A percentile compares a stretch with the other conserved stretches of the same genome.
Evolutionary conservation across 2,888 invertebrate genomes (phyloP).

Genomic region (Blera fallax): DNA sequence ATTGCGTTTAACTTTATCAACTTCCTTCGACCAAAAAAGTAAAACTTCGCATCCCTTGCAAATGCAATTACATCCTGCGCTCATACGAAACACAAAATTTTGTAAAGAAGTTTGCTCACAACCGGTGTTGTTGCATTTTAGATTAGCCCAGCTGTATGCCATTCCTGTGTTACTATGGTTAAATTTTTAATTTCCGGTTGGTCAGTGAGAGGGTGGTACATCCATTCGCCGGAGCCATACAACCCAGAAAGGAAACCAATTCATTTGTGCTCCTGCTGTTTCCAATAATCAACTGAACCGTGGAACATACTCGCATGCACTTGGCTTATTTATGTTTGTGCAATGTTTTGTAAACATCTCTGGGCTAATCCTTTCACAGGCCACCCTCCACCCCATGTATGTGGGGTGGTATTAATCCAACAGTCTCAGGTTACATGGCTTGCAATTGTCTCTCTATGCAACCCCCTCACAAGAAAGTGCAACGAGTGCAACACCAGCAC

Average conservation of each 20-base stretch:
- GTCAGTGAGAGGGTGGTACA: slow-evolving; percentile 28
- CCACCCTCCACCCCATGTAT: not conserved
- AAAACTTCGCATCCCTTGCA: slow-evolving; percentile 15
- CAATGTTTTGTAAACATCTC: slow-evolving; percentile 72
- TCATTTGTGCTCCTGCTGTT: slow-evolving; percentile 65
- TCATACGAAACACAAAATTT: slow-evolving; percentile 30
- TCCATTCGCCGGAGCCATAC: not conserved
- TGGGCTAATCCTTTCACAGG: slow-evolving; percentile 59
- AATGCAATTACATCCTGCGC: slow-evolving; percentile 52
- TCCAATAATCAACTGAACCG: slow-evolving; percentile 68
- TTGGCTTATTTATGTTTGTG: slow-evolving; percentile 67
- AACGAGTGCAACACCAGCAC: slow-evolving; percentile 16
- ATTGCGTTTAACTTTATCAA: slow-evolving; percentile 55
- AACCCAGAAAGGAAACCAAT: slow-evolving; percentile 35
- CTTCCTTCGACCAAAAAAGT: slow-evolving; percentile 48
- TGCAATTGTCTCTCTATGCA: slow-evolving; percentile 56
- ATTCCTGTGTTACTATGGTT: slow-evolving; percentile 15
- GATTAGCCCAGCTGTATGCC: slow-evolving; percentile 35
- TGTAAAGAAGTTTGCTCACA: slow-evolving; percentile 39
- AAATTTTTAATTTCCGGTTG: slow-evolving; percentile 71
- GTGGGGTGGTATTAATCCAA: slow-evolving; percentile 54
- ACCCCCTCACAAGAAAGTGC: slow-evolving; percentile 51
- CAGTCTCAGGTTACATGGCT: slow-evolving; percentile 57
- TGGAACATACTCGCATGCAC: slow-evolving; percentile 43
- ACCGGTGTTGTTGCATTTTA: slow-evolving; percentile 26